Base-by-base conservation (phyloP, 2,888 invertebrate genomes). In the Xestoiulus laeticollis region DNA sequence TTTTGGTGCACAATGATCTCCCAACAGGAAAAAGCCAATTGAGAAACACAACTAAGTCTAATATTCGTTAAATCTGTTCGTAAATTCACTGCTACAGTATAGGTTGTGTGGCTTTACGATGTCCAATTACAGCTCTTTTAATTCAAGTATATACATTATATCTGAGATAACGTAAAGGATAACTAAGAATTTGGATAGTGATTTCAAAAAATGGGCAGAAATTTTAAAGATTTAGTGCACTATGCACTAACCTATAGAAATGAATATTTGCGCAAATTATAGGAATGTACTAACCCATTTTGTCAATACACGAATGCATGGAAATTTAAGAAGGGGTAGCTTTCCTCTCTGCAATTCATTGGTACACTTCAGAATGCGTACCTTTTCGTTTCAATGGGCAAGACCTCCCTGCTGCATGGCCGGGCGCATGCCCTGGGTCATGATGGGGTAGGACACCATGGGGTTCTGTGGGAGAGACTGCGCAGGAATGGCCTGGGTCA, bases 381-480 rank as follows among this genome's bases (percentile, higher is more conserved):
- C 68, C 26, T 6, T 8, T 8, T 26, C 22, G 10, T 12, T 38
- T 87, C 85, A 88, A 86, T 88, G 88, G 8, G 88, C 88, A 53
- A 88, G 86, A 30, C 88, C 88, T 84, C 88, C 88, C 86, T 88
- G 88, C 14, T 87, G 88, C 19, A 88, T 53, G 53, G 85, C 87
- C 44, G 87, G 87, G 33, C 88, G 87, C 89, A 91, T 89, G 85
- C 90, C 90, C 89, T 94, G 94, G 22, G 94, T 94, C 94, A 95
- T 94, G 85, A 95, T 94, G 1, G 95, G 95, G 90, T 94, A 95
- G 0, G 95, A 94, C 85, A 95, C 94, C 90, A 95, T 93, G 1
- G 94, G 94, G 88, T 94, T 94, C 0, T 94, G 89, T 78, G 90
- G 88, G 12, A 89, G 90, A 38, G 90, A 94, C 0, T 94, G 89